Percentiles rank a stretch among this genome's conserved stretches.
Conservation (phyloP, 2,113 vertebrate species). For the Hyla sarda region DNA sequence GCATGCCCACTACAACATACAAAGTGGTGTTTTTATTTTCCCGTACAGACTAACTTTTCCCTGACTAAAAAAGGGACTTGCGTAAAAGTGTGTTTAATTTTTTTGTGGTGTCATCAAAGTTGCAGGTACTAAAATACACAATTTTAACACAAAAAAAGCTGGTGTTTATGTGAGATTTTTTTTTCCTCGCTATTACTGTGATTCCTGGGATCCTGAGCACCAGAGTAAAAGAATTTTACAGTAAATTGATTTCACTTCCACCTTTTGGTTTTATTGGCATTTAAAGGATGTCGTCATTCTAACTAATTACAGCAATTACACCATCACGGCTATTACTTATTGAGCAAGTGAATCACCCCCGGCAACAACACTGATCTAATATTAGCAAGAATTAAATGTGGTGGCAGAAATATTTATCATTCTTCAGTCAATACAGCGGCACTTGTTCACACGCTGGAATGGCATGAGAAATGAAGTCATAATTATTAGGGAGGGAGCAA, state of each 20-base stretch:
- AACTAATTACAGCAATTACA: background rate
- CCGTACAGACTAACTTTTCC: too few relatives aligned
- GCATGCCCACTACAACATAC: too few relatives aligned
- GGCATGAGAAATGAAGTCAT: conserved; percentile 65
- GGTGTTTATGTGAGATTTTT: too few relatives aligned
- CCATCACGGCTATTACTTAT: background rate
- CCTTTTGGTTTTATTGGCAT: background rate
- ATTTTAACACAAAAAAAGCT: too few relatives aligned
- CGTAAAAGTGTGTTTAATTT: too few relatives aligned
- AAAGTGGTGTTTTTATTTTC: too few relatives aligned
- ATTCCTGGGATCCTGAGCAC: background rate
- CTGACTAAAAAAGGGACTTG: too few relatives aligned
- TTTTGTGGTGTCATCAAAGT: too few relatives aligned
- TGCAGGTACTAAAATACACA: too few relatives aligned
- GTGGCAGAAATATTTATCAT: conserved; percentile 76
- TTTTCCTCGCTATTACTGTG: background rate
- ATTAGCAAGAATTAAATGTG: conserved; percentile 73
- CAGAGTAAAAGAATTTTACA: background rate
- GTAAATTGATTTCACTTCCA: background rate
- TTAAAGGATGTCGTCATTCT: background rate
- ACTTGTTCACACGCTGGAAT: conserved; percentile 67
- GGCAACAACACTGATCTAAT: conserved; percentile 72
- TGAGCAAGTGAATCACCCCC: background rate
- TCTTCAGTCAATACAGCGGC: conserved; percentile 76
- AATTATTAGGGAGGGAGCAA: conserved; percentile 64